Percentiles rank a stretch among this genome's conserved stretches.
phyloP scores from a whole-genome alignment of 2,113 vertebrate species.

The Saccopteryx bilineata region DNA sequence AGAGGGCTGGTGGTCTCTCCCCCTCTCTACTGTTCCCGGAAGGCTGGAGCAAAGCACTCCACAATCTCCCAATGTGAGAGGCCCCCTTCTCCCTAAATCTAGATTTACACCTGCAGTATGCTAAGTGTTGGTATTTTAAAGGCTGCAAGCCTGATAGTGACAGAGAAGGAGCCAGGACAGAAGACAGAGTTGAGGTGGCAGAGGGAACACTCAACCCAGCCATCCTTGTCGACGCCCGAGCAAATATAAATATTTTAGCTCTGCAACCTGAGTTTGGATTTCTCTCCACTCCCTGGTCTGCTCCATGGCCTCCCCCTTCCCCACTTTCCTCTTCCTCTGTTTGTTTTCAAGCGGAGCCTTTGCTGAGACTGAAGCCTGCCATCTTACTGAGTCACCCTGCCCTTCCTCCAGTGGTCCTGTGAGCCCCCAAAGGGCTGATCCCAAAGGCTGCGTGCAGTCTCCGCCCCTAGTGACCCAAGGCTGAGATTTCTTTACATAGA shows the following conservation, averaged over 20 bases:
- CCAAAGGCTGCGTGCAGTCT: background rate
- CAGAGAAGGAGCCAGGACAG: background rate
- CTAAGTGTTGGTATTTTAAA: background rate
- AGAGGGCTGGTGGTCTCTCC: background rate
- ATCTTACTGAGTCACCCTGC: background rate
- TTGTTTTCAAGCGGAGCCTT: slow-evolving; percentile 53
- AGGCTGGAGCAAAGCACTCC: background rate
- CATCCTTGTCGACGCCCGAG: background rate
- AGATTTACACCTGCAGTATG: background rate
- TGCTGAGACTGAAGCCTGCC: background rate
- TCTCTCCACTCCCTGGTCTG: background rate
- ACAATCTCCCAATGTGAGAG: background rate
- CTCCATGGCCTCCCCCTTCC: background rate
- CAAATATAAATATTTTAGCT: background rate
- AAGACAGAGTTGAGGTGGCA: background rate
- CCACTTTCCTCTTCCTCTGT: slow-evolving; percentile 57
- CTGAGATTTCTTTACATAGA: slow-evolving; percentile 46
- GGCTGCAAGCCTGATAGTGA: background rate
- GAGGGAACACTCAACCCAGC: background rate
- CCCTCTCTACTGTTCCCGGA: background rate
- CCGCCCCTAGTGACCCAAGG: background rate
- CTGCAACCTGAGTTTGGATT: background rate
- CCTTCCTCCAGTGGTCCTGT: background rate
- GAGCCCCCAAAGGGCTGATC: background rate
- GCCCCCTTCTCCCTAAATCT: background rate